Percentiles rank a stretch among this genome's conserved stretches.
Evolutionary conservation across 2,113 vertebrate genomes (phyloP).

Genomic region (Plectropomus leopardus): DNA sequence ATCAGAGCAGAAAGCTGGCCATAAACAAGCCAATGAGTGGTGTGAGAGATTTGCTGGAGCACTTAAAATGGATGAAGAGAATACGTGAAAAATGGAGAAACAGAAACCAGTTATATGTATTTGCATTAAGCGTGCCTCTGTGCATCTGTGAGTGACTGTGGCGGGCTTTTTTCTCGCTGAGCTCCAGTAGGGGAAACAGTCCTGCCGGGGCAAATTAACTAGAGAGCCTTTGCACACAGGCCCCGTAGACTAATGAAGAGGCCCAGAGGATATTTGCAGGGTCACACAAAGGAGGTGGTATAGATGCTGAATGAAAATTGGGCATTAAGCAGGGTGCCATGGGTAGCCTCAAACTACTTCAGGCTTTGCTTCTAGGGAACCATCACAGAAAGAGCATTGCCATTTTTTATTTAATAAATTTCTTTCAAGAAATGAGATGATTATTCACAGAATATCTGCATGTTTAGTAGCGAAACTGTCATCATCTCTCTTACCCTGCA

Average conservation of each 20-base stretch:
- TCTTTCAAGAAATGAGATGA: constrained; percentile 74
- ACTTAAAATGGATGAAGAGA: constrained; percentile 71
- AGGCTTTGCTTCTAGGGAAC: constrained; percentile 76
- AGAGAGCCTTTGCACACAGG: constrained; percentile 79
- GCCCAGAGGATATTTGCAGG: constrained; percentile 88
- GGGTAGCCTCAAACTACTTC: constrained; percentile 76
- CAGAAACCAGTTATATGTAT: constrained; percentile 47
- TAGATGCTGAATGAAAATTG: constrained; percentile 80
- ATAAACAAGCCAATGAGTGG: constrained; percentile 76
- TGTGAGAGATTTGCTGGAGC: constrained; percentile 64
- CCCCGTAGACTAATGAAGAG: constrained; percentile 84
- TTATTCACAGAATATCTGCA: constrained; percentile 76
- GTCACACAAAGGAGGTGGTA: constrained; percentile 83
- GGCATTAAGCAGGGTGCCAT: constrained; percentile 80
- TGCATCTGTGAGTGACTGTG: constrained; percentile 65
- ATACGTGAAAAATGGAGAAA: constrained; percentile 50
- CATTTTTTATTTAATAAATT: constrained; percentile 57
- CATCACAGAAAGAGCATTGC: constrained; percentile 67
- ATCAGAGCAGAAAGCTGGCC: constrained; percentile 67
- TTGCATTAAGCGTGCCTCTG: constrained; percentile 44
- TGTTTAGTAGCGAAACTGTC: constrained; percentile 65
- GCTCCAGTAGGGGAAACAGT: constrained; percentile 74
- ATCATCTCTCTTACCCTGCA: constrained; percentile 73
- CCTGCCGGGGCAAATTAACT: constrained; percentile 83
- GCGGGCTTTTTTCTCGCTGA: constrained; percentile 51